Evolutionary conservation across 2,797 vertebrate species (phyloP).

Genomic region (Microctenopoma stevenorrisi): DNA sequence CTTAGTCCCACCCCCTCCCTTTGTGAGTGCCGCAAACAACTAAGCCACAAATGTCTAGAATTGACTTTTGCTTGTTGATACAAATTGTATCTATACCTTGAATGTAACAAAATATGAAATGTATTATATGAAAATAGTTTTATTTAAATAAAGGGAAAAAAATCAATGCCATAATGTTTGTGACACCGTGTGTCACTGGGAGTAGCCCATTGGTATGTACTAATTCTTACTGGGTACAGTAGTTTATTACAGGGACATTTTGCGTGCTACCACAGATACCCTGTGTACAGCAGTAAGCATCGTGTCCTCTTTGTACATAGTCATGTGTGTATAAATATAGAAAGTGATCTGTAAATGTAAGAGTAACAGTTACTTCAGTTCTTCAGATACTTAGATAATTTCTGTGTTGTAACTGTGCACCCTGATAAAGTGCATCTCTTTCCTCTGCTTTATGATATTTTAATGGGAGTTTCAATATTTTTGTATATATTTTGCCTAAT

Average conservation of each 20-base stretch:
- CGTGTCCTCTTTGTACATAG: slow-evolving; percentile 77
- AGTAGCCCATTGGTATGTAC: slow-evolving; percentile 93
- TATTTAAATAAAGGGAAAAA: slow-evolving; percentile 81
- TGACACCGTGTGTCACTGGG: slow-evolving; percentile 99
- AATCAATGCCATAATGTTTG: slow-evolving; percentile 90
- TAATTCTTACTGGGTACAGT: slow-evolving; percentile 93
- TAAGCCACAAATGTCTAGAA: slow-evolving; percentile 98
- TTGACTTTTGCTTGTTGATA: slow-evolving; percentile 99
- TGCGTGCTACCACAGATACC: slow-evolving; percentile 80
- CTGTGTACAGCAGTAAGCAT: slow-evolving; percentile 83
- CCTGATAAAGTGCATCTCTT: slow-evolving; percentile 68
- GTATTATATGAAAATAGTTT: slow-evolving; percentile 89
- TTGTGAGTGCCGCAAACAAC: slow-evolving; percentile 85
- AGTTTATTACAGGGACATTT: slow-evolving; percentile 90
- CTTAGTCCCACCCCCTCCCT: slow-evolving; percentile 45
- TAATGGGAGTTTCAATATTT: slow-evolving; percentile 71
- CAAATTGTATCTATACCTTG: slow-evolving; percentile 99
- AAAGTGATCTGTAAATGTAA: slow-evolving; percentile 64
- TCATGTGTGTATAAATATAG: slow-evolving; percentile 51
- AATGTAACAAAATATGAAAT: slow-evolving; percentile 95
- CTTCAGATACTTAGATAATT: slow-evolving; percentile 60
- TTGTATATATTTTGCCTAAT: slow-evolving; percentile 74
- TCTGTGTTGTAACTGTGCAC: slow-evolving; percentile 74
- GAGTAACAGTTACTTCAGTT: slow-evolving; percentile 66
- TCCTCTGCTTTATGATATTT: slow-evolving; percentile 71